Percentiles rank a stretch among this genome's conserved stretches.
Conservation (phyloP, 2,113 vertebrate genomes). For the Sialia sialis region DNA sequence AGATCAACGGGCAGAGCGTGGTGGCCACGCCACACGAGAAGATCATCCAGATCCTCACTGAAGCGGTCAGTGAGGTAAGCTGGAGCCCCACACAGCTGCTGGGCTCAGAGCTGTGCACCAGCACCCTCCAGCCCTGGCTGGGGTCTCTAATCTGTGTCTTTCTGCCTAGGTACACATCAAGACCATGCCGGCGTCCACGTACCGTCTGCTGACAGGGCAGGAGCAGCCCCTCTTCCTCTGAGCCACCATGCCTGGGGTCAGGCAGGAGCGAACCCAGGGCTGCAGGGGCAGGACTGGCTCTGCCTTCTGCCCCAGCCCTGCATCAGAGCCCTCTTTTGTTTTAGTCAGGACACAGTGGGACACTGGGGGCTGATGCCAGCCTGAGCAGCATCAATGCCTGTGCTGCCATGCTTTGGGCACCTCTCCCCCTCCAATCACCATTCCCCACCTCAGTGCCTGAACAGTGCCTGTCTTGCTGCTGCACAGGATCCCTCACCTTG, state of each 20-base stretch:
- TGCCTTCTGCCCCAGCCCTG: neutral
- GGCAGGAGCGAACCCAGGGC: rapidly evolving
- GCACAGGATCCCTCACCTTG: rapidly evolving
- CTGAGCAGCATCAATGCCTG: neutral
- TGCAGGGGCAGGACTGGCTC: neutral
- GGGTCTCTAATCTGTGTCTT: neutral
- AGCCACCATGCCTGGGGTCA: neutral
- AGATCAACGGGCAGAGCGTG: slow-evolving; percentile 95
- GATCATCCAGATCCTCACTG: slow-evolving; percentile 88
- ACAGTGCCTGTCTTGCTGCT: neutral
- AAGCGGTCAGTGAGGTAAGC: slow-evolving; percentile 86
- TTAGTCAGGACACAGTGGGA: neutral
- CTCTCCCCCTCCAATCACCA: neutral
- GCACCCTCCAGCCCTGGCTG: neutral
- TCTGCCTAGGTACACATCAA: slow-evolving; percentile 88
- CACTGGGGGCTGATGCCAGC: neutral
- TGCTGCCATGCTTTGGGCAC: neutral
- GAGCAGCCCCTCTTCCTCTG: slow-evolving; percentile 92
- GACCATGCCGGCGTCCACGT: slow-evolving; percentile 94
- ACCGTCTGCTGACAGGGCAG: slow-evolving; percentile 91
- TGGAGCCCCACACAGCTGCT: rapidly evolving
- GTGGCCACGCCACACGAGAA: slow-evolving; percentile 89
- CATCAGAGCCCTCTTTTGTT: neutral
- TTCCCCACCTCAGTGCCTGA: neutral
- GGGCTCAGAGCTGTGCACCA: neutral